Evolutionary conservation across 2,113 vertebrate species (phyloP).

Genomic region (Hystrix cristata): DNA sequence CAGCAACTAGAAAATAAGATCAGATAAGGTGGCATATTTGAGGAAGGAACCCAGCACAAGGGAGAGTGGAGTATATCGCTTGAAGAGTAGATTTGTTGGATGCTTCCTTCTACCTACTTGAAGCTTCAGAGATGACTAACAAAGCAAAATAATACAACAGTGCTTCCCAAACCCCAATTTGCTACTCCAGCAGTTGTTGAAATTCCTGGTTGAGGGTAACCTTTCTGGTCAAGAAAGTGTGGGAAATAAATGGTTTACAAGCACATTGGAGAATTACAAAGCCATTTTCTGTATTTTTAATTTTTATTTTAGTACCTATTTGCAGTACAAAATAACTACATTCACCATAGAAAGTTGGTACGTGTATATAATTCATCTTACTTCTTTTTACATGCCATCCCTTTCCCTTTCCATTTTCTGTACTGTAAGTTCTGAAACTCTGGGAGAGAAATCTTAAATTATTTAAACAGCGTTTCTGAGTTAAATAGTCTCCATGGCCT

Average conservation of each 20-base stretch:
- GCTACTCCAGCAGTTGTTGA: accelerated
- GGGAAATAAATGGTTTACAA: not conserved
- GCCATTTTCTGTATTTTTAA: not conserved
- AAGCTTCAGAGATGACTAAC: accelerated
- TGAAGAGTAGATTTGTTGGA: not conserved
- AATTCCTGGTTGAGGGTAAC: accelerated
- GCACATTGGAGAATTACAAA: accelerated
- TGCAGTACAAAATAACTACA: not conserved
- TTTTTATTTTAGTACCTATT: not conserved
- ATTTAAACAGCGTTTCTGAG: not conserved
- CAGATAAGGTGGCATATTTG: accelerated
- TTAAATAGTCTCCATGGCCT: not conserved
- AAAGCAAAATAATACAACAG: not conserved
- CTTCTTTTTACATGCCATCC: not conserved
- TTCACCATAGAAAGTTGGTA: not conserved
- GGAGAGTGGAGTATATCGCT: not conserved
- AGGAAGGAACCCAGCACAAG: accelerated
- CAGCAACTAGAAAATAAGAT: not conserved
- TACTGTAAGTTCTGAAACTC: not conserved
- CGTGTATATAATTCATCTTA: not conserved
- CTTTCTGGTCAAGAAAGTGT: accelerated
- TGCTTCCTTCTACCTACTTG: not conserved
- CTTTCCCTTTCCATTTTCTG: not conserved
- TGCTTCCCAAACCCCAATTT: too few relatives aligned
- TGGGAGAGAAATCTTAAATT: not conserved